Base-by-base conservation (phyloP, 2,797 vertebrate genomes). In the Gymnopithys bicolor region DNA sequence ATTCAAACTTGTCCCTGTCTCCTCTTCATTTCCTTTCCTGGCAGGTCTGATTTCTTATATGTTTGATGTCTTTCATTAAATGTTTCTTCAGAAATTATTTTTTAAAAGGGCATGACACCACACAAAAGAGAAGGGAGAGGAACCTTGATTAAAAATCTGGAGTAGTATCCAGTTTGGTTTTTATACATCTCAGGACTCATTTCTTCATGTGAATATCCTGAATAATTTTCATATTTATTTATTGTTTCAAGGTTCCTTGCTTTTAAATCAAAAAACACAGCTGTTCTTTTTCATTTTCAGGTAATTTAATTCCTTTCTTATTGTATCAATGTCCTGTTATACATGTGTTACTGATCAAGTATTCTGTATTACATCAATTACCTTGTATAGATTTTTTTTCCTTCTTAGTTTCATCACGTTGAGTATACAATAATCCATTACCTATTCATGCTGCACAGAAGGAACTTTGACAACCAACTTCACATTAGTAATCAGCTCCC, bases 21-120 rank as follows among this genome's bases (percentile, higher is more conserved):
- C 75, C 58, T 87, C 71, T 80, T 95, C 37, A 90, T 95, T 95
- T 89, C 71, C 30, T 89, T 89, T 91, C 53, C 78, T 95, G 84
- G 81, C 88, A 96, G 77, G 71, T 90, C 71, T 83, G 70, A 95
- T 89, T 92, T 45, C 74, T 93, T 96, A 35, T 67, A 84, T 64
- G 68, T 94, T 95, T 94, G 90, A 84, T 74, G 56, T 83, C 41
- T 89, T 93, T 80, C 71, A 77, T 73, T 41, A 92, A 94, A 88
- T 73, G 24, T 73, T 94, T 88, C 77, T 87, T 82, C 25, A 66
- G 55, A 95, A 91, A 93, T 90, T 78, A 64, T 86, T 86, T 86
- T 91, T 93, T 84, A 75, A 93, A 93, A 87, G 74, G 59, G 23
- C 45, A 60, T 89, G 79, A 78, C 23, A 5, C 39, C 39, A 63